A percentile compares a stretch with the other conserved stretches of the same genome.
These are phyloP conservation scores for Melanostoma scalare DNA, from an alignment of 2,888 invertebrate genomes.

Conservation along the genomic window DNA sequence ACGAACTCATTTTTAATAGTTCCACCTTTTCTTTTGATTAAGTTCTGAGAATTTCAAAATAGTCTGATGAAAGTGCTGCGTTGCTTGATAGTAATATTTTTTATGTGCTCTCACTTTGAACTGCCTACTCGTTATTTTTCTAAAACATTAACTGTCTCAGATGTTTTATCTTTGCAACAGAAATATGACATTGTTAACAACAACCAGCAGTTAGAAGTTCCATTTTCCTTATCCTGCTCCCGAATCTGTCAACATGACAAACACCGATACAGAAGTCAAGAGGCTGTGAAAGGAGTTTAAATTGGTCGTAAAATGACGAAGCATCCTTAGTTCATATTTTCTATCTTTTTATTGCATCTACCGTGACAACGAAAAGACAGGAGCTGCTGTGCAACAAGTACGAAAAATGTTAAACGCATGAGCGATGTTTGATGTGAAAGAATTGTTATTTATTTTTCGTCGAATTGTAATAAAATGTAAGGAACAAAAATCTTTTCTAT, in stretches of 20 bases:
- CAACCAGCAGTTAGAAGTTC: slow-evolving; percentile 25
- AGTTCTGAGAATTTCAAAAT: too few species aligned
- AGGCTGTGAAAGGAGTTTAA: slow-evolving; percentile 26
- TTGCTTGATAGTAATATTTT: too few species aligned
- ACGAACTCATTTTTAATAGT: not conserved
- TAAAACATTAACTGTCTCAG: slow-evolving; percentile 41
- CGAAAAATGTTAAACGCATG: slow-evolving; percentile 42
- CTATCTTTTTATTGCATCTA: not conserved
- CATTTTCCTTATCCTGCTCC: slow-evolving; percentile 48
- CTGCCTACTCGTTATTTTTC: slow-evolving; percentile 13
- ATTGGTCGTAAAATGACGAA: not conserved
- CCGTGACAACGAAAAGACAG: not conserved
- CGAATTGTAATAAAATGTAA: slow-evolving; percentile 58
- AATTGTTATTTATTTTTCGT: slow-evolving; percentile 24
- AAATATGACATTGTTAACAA: slow-evolving; percentile 65
- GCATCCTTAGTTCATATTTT: not conserved
- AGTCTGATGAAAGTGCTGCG: too few species aligned
- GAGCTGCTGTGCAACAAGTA: slow-evolving; percentile 30
- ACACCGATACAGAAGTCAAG: slow-evolving; percentile 32
- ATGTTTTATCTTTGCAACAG: slow-evolving; percentile 59
- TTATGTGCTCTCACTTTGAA: too few species aligned
- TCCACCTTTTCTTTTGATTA: not conserved
- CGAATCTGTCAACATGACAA: slow-evolving; percentile 57
- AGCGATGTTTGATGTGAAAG: slow-evolving; percentile 10
- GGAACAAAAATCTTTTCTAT: slow-evolving; percentile 48